Evolutionary conservation across 2,113 vertebrate genomes (phyloP).

Genomic region (Sisor rabdophorus): DNA sequence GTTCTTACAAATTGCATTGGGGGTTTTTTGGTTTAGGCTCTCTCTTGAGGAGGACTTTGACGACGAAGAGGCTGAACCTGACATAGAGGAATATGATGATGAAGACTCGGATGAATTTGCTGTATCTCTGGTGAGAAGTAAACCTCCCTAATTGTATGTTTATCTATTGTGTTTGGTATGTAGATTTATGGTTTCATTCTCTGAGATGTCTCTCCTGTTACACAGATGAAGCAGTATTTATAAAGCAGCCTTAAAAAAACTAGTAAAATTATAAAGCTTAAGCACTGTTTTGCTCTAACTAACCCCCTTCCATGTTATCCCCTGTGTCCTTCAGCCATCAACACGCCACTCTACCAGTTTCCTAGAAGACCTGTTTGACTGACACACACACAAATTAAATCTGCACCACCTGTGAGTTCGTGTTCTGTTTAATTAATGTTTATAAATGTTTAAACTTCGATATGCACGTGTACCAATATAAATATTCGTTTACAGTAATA

Average conservation of each 20-base stretch:
- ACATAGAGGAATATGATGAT: constrained; percentile 59
- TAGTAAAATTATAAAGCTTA: neutral
- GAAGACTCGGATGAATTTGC: constrained; percentile 32
- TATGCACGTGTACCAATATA: neutral
- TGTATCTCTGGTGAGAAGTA: constrained; percentile 60
- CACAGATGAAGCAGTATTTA: neutral
- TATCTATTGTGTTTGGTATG: neutral
- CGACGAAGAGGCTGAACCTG: constrained; percentile 43
- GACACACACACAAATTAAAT: constrained; percentile 18
- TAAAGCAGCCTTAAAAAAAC: neutral
- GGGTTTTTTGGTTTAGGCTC: no score
- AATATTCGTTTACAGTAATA: neutral
- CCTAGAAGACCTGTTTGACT: constrained; percentile 72
- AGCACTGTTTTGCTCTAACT: neutral
- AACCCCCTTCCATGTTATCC: constrained; percentile 24
- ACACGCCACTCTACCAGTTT: constrained; percentile 56
- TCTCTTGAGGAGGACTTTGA: constrained; percentile 58
- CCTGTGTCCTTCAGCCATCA: constrained; percentile 56
- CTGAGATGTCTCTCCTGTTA: neutral
- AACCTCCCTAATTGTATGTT: neutral
- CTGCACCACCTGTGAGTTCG: neutral
- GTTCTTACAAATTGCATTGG: neutral
- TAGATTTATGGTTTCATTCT: neutral
- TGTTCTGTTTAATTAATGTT: constrained; percentile 5
- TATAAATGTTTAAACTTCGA: neutral